Percentiles rank a stretch among this genome's conserved stretches.
phyloP scores from a whole-genome alignment of 1,140 invertebrate genomes.

The Hyles vespertilio region DNA sequence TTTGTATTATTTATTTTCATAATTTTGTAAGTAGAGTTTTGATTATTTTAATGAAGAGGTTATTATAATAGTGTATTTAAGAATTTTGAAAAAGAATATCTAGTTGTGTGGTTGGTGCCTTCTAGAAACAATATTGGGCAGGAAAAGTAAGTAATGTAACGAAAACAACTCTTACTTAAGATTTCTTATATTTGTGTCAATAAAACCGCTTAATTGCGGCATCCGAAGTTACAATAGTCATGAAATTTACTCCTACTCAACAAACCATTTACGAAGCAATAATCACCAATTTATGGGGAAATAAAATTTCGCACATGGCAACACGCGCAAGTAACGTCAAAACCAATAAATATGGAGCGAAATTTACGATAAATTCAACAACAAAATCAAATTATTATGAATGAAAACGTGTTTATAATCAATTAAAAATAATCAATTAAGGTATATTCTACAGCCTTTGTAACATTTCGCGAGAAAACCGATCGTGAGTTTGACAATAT shows the following conservation, averaged over 20 bases:
- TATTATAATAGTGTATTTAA: too few species aligned
- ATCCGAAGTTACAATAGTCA: neutral
- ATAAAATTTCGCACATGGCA: constrained; percentile 1
- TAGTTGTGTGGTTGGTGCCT: too few species aligned
- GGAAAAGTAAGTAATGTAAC: neutral
- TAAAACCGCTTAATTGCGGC: neutral
- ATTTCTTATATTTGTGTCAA: neutral
- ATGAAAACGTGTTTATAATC: constrained; percentile 4
- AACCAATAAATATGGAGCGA: constrained; percentile 9
- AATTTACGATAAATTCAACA: constrained; percentile 5
- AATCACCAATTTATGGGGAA: neutral
- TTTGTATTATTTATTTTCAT: too few species aligned
- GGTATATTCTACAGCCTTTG: neutral
- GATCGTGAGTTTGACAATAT: neutral
- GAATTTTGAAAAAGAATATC: too few species aligned
- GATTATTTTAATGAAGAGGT: too few species aligned
- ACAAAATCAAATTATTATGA: constrained; percentile 5
- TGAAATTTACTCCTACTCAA: neutral
- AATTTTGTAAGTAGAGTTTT: too few species aligned
- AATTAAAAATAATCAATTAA: constrained; percentile 2
- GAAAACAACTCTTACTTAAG: neutral
- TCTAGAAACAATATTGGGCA: too few species aligned
- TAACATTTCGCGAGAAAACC: neutral
- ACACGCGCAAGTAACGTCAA: constrained; percentile 8
- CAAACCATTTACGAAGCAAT: neutral